These are phyloP conservation scores for Erpetoichthys calabaricus DNA, from an alignment of 2,797 vertebrate species.

Conservation along the genomic window DNA sequence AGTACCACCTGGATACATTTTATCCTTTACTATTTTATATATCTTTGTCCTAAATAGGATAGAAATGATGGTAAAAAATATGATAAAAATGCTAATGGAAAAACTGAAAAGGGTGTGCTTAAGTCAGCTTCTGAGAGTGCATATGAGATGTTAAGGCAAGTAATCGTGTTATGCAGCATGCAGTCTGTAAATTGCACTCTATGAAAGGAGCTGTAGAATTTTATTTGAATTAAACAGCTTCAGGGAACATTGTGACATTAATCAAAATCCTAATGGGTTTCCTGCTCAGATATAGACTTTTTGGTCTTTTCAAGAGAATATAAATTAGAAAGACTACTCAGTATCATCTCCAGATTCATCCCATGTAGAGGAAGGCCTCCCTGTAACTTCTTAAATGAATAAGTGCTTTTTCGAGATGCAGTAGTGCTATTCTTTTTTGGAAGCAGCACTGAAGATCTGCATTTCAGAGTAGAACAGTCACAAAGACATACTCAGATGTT, in stretches of 20 bases:
- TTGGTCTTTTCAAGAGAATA: background rate
- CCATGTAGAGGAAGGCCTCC: no score
- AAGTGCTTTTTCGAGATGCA: no score
- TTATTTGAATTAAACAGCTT: slow-evolving; percentile 9
- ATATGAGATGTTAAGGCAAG: background rate
- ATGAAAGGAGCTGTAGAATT: slow-evolving; percentile 1
- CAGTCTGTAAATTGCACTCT: slow-evolving; percentile 3
- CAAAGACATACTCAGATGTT: no score
- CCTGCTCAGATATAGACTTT: background rate
- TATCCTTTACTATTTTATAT: no score
- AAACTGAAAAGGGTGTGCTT: background rate
- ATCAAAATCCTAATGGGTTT: slow-evolving; percentile 8
- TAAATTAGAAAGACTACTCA: background rate
- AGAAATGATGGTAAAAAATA: background rate
- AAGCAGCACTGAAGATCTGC: no score
- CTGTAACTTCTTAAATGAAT: no score
- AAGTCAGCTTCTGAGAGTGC: background rate
- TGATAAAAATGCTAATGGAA: background rate
- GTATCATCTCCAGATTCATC: no score
- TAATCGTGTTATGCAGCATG: slow-evolving; percentile 3
- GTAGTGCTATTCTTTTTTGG: no score
- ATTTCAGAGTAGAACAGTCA: no score
- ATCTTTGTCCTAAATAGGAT: background rate
- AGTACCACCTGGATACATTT: no score
- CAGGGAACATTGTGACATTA: background rate